Conservation (phyloP, 2,888 invertebrate genomes). For the Drosophila infuscata region DNA sequence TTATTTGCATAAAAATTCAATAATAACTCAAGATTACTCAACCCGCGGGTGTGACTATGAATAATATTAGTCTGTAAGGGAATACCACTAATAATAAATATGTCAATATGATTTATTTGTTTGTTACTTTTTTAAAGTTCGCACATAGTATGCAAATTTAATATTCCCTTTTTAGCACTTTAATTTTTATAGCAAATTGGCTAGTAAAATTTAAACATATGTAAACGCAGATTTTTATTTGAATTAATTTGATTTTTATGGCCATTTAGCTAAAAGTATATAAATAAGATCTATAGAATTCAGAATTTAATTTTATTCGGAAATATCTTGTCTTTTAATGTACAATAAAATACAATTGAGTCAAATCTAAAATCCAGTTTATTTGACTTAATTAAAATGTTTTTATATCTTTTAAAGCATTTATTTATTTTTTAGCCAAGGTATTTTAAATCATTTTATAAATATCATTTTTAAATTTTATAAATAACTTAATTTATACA, state of each 20-base stretch:
- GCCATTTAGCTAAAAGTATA: background rate
- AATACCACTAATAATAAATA: background rate
- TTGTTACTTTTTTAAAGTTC: background rate
- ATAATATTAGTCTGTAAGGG: background rate
- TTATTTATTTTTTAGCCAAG: background rate
- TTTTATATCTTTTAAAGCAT: background rate
- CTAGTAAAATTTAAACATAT: background rate
- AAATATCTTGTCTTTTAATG: background rate
- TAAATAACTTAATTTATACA: background rate
- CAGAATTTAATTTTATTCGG: background rate
- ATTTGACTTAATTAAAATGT: background rate
- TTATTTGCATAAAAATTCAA: background rate
- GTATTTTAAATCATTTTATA: too few relatives aligned
- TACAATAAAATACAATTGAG: background rate
- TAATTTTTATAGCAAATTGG: background rate
- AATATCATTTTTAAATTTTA: too few relatives aligned
- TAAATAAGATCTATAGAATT: background rate
- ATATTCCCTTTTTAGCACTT: background rate
- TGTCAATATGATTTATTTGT: background rate
- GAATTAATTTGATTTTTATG: background rate
- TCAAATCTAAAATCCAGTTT: background rate
- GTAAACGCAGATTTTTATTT: background rate
- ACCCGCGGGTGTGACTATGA: background rate
- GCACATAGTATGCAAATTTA: background rate
- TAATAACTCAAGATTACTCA: background rate